These are phyloP conservation scores for Mastomys natalensis DNA, from an alignment of 2,113 vertebrate genomes.

Conservation along the genomic window DNA sequence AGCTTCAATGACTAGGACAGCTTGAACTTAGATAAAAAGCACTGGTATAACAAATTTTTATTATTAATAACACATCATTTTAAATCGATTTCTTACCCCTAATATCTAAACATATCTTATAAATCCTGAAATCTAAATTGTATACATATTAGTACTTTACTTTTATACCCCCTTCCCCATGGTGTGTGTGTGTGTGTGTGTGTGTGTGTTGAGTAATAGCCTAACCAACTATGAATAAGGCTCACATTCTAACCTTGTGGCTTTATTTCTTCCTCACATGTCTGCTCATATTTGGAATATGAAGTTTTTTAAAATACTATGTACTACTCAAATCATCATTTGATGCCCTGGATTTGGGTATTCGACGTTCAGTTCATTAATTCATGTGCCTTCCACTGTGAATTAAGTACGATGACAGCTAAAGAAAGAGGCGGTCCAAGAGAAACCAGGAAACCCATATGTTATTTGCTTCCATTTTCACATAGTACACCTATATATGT, in stretches of 20 bases:
- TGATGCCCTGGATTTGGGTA: neutral
- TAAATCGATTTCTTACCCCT: neutral
- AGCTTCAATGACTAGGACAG: too few species aligned
- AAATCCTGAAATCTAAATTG: neutral
- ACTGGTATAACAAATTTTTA: neutral
- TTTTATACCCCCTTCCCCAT: accelerated
- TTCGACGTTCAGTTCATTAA: conserved; percentile 8
- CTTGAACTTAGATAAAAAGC: conserved; percentile 8
- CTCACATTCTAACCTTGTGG: neutral
- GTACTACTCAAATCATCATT: conserved; percentile 2
- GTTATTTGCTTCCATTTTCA: conserved; percentile 75
- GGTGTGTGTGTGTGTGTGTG: neutral
- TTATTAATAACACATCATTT: neutral
- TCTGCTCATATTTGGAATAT: conserved; percentile 21
- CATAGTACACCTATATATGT: conserved; percentile 71
- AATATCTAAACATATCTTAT: neutral
- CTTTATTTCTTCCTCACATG: conserved; percentile 2
- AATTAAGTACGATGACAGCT: conserved; percentile 6
- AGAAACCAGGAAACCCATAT: conserved; percentile 57
- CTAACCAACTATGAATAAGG: conserved; percentile 20
- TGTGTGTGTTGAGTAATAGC: neutral
- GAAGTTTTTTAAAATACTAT: neutral
- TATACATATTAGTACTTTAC: neutral
- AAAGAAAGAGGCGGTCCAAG: neutral
- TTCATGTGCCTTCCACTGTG: neutral